These are phyloP conservation scores for Ferdinandea cuprea DNA, from an alignment of 2,888 invertebrate species.

Conservation along the genomic window DNA sequence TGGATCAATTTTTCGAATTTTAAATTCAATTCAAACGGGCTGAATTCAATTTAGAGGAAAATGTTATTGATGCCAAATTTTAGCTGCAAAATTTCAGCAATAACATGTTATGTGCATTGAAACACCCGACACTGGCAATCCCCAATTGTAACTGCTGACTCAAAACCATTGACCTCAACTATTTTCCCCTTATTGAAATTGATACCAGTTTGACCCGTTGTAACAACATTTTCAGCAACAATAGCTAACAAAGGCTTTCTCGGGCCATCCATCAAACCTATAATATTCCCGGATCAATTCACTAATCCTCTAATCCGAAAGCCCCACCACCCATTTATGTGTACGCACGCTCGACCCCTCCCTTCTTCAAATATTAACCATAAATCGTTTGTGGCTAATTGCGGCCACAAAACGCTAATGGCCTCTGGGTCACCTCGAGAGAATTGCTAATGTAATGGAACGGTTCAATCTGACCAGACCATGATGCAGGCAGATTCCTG, in stretches of 20 bases:
- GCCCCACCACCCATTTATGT: no score
- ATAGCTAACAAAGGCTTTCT: conserved; percentile 6
- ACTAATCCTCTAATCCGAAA: no score
- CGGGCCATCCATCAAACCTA: conserved; percentile 47
- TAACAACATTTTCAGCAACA: conserved; percentile 20
- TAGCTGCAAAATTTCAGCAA: no score
- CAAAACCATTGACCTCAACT: background rate
- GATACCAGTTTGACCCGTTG: conserved; percentile 17
- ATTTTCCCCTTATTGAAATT: no score
- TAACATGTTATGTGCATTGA: no score
- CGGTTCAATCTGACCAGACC: conserved; percentile 39
- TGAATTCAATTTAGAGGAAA: no score
- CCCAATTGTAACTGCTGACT: no score
- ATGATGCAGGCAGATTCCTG: conserved; percentile 42
- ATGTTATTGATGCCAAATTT: no score
- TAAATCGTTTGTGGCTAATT: conserved; percentile 73
- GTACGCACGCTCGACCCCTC: no score
- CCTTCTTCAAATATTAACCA: conserved; percentile 40
- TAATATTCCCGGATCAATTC: conserved; percentile 21
- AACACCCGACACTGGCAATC: no score
- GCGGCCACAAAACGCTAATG: conserved; percentile 68
- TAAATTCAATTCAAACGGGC: no score
- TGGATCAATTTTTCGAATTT: no score
- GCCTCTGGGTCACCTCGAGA: conserved; percentile 47
- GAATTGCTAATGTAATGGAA: conserved; percentile 57